Evolutionary conservation across 1,140 invertebrate genomes (phyloP).

Genomic region (Alviniconcha marisindica): DNA sequence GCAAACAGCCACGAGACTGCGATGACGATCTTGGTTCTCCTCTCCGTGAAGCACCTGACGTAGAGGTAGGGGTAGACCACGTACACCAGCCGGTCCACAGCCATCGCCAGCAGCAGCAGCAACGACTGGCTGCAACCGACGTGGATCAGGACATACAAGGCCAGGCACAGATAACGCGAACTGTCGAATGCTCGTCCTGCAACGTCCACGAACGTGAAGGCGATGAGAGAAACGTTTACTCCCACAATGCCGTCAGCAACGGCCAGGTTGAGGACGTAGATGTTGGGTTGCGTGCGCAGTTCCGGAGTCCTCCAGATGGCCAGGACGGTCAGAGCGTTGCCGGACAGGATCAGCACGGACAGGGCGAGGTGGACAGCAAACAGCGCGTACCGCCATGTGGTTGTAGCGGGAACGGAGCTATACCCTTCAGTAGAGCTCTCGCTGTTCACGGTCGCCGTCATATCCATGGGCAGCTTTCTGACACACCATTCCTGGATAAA

Average conservation of each 20-base stretch:
- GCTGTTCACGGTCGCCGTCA: too few relatives aligned
- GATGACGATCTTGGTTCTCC: not conserved
- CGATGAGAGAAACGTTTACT: not conserved
- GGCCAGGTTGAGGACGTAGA: constrained; percentile 94
- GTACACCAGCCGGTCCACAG: constrained; percentile 25
- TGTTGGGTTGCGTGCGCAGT: constrained; percentile 90
- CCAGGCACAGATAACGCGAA: constrained; percentile 23
- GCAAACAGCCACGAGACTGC: not conserved
- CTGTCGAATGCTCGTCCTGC: not conserved
- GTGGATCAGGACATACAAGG: not conserved
- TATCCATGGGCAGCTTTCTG: too few relatives aligned
- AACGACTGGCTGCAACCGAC: not conserved
- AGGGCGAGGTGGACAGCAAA: too few relatives aligned
- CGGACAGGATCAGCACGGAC: constrained; percentile 72
- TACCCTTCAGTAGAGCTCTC: too few relatives aligned
- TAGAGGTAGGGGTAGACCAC: constrained; percentile 32
- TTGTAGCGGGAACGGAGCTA: too few relatives aligned
- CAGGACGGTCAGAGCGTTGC: constrained; percentile 90
- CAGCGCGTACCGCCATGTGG: too few relatives aligned
- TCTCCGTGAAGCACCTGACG: not conserved
- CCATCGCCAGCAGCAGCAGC: constrained; percentile 5
- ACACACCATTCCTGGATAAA: too few relatives aligned
- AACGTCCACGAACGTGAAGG: not conserved
- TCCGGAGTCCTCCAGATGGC: constrained; percentile 91
- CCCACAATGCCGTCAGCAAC: constrained; percentile 89